A percentile compares a stretch with the other conserved stretches of the same genome.
Evolutionary conservation across 2,888 invertebrate genomes (phyloP).

Genomic region (Meganola albula): DNA sequence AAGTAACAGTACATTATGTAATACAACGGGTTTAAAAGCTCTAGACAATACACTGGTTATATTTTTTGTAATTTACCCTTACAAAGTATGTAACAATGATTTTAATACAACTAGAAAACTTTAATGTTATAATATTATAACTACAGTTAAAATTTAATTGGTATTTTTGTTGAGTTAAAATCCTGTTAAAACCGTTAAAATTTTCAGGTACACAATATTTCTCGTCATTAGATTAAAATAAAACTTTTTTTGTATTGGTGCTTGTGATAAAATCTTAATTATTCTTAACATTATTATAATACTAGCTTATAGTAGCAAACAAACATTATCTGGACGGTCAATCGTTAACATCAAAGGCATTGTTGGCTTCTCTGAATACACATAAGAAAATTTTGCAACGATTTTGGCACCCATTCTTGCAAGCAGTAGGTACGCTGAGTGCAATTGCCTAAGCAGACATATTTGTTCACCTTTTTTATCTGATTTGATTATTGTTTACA

Average conservation of each 20-base stretch:
- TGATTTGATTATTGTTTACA: constrained; percentile 53
- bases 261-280: constrained; percentile 8
- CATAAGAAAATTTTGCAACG: constrained; percentile 6
- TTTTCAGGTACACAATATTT: no score
- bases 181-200: no score
- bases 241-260: no score
- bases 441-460: constrained; percentile 17
- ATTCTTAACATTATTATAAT: neutral
- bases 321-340: constrained; percentile 49
- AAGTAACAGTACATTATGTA: constrained; percentile 12
- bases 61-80: no score
- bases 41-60: no score
- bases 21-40: neutral
- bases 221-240: no score
- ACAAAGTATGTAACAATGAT: no score
- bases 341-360: constrained; percentile 35
- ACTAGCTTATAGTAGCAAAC: constrained; percentile 29
- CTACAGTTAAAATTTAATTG: no score
- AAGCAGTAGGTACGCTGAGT: constrained; percentile 20
- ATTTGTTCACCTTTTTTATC: constrained; percentile 26
- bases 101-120: no score
- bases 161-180: no score
- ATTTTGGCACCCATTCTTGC: constrained; percentile 24
- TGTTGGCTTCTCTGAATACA: constrained; percentile 14
- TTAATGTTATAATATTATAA: no score